Base-by-base conservation (phyloP, 2,797 vertebrate genomes). In the Acipenser ruthenus region DNA sequence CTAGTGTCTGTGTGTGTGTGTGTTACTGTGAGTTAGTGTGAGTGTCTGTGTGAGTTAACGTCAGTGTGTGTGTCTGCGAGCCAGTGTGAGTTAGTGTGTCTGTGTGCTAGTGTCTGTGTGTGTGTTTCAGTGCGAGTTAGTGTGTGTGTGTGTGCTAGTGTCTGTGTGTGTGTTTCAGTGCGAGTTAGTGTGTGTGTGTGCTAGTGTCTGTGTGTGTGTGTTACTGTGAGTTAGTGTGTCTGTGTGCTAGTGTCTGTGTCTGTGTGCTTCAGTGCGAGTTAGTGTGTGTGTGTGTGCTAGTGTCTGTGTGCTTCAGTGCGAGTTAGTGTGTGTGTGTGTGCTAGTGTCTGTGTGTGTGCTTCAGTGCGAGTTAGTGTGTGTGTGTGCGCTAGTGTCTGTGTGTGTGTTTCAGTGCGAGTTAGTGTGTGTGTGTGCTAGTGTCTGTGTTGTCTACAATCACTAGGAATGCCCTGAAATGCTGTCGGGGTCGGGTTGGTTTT, bases 1-100 rank as follows among this genome's bases (percentile, higher is more conserved):
- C 6, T 7, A 1, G n/a, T 64, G n/a, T 64, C 10, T 48, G n/a
- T 64, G 62, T 64, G n/a, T 48, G n/a, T 64, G 62, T 64, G n/a
- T n/a, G n/a, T n/a, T n/a, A n/a, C n/a, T 62, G 9, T 6, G 13
- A 8, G 13, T 49, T n/a, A n/a, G 13, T 23, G 13, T 64, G 13
- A 0, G 4, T 49, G 3, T 64, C 2, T 37, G 63, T 1, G 2
- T 1, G 1, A 18, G 15, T 64, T n/a, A n/a, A n/a, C n/a, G 63
- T 64, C 2, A 3, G 13, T 49, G 13, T 64, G 1, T 64, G 2
- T 11, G 13, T 9, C 2, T 10, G n/a, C n/a, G n/a, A n/a, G n/a
- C n/a, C 13, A 10, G 9, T 5, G 60, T 6, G 13, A 48, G 13
- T 62, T 15, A 9, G 13, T 3, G 10, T 47, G 37, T 12, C 8